Evolutionary conservation across 2,113 vertebrate genomes (phyloP).

Genomic region (Sinocyclocheilus maitianheensis): DNA sequence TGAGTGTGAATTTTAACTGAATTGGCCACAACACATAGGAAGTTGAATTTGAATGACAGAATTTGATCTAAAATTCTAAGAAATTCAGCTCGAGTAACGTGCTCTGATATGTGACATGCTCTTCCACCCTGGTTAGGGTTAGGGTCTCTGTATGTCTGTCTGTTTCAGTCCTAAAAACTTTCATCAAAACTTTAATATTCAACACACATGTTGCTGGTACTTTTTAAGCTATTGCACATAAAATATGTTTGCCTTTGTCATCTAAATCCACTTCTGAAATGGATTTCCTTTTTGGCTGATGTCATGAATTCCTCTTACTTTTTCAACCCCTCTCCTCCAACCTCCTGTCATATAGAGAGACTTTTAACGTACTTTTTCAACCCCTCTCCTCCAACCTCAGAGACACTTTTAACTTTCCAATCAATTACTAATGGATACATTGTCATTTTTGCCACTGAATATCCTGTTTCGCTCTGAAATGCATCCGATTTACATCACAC

Average conservation of each 20-base stretch:
- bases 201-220: not conserved
- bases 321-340: not conserved
- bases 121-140: not conserved
- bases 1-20: not conserved
- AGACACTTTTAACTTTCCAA: not conserved
- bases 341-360: not conserved
- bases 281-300: not conserved
- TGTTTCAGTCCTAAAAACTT: not conserved
- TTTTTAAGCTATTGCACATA: not conserved
- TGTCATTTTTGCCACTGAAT: not conserved
- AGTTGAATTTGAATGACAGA: not conserved
- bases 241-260: not conserved
- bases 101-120: not conserved
- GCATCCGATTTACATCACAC: not conserved
- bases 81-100: not conserved
- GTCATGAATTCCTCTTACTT: not conserved
- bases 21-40: not conserved
- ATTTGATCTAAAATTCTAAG: not conserved
- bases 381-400: not conserved
- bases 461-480: not conserved
- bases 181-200: not conserved
- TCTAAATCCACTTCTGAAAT: not conserved
- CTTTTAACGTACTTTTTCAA: not conserved
- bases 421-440: not conserved
- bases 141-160: not conserved